Conservation (phyloP, 2,888 invertebrate genomes). For the Xestia c-nigrum region DNA sequence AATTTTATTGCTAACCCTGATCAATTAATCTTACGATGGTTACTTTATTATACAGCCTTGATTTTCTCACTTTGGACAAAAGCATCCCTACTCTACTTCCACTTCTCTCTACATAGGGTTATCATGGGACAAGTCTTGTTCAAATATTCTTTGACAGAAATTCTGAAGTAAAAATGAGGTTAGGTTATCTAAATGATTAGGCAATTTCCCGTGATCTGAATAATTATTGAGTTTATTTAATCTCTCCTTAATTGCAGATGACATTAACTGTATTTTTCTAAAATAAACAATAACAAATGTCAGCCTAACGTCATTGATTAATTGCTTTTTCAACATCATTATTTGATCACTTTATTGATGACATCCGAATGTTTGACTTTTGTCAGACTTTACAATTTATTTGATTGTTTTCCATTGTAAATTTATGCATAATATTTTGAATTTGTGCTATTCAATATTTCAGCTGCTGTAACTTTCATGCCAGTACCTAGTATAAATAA, state of each 20-base stretch:
- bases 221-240: conserved; percentile 16
- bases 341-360: neutral
- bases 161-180: conserved; percentile 8
- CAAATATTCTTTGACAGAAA: conserved; percentile 9
- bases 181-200: conserved; percentile 18
- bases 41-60: neutral
- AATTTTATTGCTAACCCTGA: conserved; percentile 55
- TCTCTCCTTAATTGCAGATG: conserved; percentile 7
- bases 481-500: neutral
- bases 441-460: neutral
- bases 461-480: neutral
- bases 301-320: neutral
- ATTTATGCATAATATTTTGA: neutral
- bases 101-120: neutral
- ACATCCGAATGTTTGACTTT: neutral
- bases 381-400: neutral
- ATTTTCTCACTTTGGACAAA: neutral
- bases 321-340: neutral
- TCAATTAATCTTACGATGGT: neutral
- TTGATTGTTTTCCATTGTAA: neutral
- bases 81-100: neutral
- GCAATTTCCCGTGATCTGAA: conserved; percentile 16
- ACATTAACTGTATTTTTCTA: conserved; percentile 1
- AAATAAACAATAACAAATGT: conserved; percentile 13
- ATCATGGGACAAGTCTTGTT: neutral